A percentile compares a stretch with the other conserved stretches of the same genome.
Conservation (phyloP, 53 echinoderm and acorn worm species). For the Hippasteria phrygiana region DNA sequence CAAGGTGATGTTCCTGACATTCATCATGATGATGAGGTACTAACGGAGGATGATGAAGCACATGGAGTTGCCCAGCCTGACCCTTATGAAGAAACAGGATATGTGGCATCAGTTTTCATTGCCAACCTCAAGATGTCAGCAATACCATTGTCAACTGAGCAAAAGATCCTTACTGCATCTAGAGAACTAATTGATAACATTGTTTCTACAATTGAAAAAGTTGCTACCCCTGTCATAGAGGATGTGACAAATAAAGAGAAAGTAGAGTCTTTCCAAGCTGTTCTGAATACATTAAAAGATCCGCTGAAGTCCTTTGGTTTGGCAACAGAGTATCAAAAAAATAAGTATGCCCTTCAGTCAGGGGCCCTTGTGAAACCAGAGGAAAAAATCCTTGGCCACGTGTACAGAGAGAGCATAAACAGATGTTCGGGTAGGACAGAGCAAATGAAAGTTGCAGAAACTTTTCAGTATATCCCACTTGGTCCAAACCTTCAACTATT, state of each 20-base stretch:
- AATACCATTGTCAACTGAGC: constrained; percentile 1
- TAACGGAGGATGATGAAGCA: not conserved
- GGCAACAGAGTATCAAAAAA: not conserved
- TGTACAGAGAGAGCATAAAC: not conserved
- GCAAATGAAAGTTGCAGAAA: not conserved
- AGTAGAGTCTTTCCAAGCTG: not conserved
- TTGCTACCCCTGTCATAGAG: not conserved
- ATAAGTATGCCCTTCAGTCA: not conserved
- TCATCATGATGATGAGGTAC: not conserved
- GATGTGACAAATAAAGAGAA: not conserved
- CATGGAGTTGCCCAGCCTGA: not conserved
- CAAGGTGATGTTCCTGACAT: not conserved
- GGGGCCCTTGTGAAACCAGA: not conserved
- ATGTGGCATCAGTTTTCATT: constrained; percentile 2
- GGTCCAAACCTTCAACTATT: not conserved
- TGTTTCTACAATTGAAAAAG: constrained; percentile 4
- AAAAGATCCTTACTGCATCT: constrained; percentile 14
- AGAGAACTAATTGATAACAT: constrained; percentile 16
- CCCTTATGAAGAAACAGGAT: not conserved
- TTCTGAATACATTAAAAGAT: not conserved
- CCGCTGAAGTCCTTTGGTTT: not conserved
- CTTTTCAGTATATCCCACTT: constrained; percentile 46
- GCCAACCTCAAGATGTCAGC: constrained; percentile 10
- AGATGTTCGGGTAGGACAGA: not conserved
- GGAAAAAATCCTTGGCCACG: not conserved